Conservation (phyloP, 2,797 vertebrate genomes). For the Cryptoblepharus egeriae region DNA sequence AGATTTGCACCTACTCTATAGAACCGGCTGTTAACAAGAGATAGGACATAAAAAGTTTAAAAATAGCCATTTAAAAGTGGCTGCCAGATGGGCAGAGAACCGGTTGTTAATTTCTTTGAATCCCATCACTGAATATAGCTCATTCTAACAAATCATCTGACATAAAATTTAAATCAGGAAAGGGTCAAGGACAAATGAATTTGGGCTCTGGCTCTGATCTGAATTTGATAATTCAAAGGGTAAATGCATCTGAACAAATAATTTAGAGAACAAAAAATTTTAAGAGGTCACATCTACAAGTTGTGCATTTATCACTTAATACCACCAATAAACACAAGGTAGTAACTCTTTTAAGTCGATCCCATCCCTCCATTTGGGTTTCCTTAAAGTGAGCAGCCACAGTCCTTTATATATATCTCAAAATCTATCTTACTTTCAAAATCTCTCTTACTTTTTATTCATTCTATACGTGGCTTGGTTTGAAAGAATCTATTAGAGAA, state of each 20-base stretch:
- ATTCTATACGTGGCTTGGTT: neutral
- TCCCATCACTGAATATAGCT: too few relatives aligned
- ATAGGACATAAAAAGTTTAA: too few relatives aligned
- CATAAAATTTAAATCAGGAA: neutral
- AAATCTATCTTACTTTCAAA: neutral
- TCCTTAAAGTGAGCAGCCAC: neutral
- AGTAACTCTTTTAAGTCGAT: neutral
- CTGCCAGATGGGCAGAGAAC: too few relatives aligned
- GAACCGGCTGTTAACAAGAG: too few relatives aligned
- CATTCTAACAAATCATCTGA: too few relatives aligned
- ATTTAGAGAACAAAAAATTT: neutral
- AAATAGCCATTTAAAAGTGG: too few relatives aligned
- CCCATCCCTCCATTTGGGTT: neutral
- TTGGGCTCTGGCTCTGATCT: neutral
- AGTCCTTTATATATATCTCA: neutral
- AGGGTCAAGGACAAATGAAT: neutral
- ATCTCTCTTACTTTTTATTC: neutral
- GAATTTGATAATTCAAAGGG: neutral
- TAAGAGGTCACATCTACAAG: neutral
- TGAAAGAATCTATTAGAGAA: neutral
- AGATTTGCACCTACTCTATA: too few relatives aligned
- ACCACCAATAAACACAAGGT: neutral
- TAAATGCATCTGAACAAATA: neutral
- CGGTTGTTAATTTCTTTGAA: too few relatives aligned
- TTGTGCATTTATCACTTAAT: neutral